Percentiles rank a stretch among this genome's conserved stretches.
These are phyloP conservation scores for Esperia sulphurella DNA, from an alignment of 2,888 invertebrate species.

Conservation along the genomic window DNA sequence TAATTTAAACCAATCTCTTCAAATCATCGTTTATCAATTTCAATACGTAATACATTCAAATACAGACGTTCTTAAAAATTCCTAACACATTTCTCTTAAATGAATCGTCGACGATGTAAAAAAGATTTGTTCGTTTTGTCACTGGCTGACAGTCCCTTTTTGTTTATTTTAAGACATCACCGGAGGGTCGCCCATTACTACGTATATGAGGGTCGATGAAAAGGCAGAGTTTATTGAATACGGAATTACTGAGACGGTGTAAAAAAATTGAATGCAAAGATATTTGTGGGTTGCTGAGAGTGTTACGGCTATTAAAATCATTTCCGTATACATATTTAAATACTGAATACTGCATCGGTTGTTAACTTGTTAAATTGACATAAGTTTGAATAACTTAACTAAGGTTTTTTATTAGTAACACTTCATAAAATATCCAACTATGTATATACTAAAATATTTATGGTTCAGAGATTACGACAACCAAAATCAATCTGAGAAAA, in stretches of 20 bases:
- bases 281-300: neutral
- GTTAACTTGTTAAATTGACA: too few species aligned
- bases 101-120: slow-evolving; percentile 8
- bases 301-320: too few species aligned
- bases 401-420: too few species aligned
- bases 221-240: slow-evolving; percentile 29
- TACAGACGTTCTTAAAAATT: neutral
- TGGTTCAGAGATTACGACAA: too few species aligned
- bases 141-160: slow-evolving; percentile 33
- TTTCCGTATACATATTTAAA: too few species aligned
- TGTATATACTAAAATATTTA: too few species aligned
- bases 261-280: neutral
- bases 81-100: slow-evolving; percentile 6
- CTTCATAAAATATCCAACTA: neutral
- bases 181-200: slow-evolving; percentile 50
- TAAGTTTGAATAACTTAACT: too few species aligned
- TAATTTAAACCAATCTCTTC: neutral
- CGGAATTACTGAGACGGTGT: slow-evolving; percentile 11
- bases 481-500: too few species aligned
- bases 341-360: too few species aligned
- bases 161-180: slow-evolving; percentile 51
- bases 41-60: neutral
- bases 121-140: slow-evolving; percentile 22
- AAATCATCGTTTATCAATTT: neutral
- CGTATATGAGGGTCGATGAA: neutral